Percentiles rank a stretch among this genome's conserved stretches.
These are phyloP conservation scores for Peromyscus californicus DNA, from an alignment of 2,113 vertebrate species.

Conservation along the genomic window DNA sequence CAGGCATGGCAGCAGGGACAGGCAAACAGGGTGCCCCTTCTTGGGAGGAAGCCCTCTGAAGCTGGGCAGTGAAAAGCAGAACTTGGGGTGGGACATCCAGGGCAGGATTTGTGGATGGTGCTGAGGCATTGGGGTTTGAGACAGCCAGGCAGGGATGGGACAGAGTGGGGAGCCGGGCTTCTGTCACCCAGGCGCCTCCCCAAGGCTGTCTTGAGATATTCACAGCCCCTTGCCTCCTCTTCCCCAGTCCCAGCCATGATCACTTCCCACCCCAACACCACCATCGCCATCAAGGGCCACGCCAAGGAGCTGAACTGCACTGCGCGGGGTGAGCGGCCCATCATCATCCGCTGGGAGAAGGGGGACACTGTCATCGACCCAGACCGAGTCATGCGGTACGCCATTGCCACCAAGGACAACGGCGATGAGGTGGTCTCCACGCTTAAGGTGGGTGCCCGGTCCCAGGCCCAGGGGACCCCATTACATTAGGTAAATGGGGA, in stretches of 20 bases:
- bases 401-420: constrained; percentile 97
- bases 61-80: background rate
- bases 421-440: constrained; percentile 98
- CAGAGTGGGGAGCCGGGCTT: background rate
- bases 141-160: background rate
- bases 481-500: background rate
- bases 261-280: constrained; percentile 99
- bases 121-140: background rate
- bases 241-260: constrained; percentile 96
- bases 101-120: background rate
- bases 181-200: background rate
- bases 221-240: background rate
- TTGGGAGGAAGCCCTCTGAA: background rate
- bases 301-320: constrained; percentile 98
- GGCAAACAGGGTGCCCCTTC: background rate
- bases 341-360: constrained; percentile 99
- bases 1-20: background rate
- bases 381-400: constrained; percentile 95
- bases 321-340: constrained; percentile 96
- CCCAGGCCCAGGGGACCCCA: background rate
- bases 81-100: background rate
- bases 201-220: constrained; percentile 92
- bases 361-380: constrained; percentile 98
- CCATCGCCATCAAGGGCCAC: constrained; percentile 98
- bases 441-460: constrained; percentile 91